Percentiles rank a stretch among this genome's conserved stretches.
Evolutionary conservation across 2,797 vertebrate species (phyloP).

Genomic region (Dicrostonyx torquatus): DNA sequence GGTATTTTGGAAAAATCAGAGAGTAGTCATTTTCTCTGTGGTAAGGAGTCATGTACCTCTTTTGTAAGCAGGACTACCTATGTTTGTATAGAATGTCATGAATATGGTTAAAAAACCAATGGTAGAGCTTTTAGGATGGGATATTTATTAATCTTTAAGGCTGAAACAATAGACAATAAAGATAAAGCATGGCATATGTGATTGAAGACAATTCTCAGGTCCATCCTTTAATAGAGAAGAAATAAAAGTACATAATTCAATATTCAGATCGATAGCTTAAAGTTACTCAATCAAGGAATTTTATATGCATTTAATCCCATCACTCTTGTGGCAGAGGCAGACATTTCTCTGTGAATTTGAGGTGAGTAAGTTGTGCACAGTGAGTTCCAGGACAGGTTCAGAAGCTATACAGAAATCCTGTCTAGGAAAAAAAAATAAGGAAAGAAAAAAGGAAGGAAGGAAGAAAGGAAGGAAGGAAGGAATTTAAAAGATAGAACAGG

Average conservation of each 20-base stretch:
- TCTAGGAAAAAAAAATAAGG: no score
- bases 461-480: not conserved
- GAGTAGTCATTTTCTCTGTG: not conserved
- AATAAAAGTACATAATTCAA: not conserved
- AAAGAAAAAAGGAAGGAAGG: no score
- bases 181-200: not conserved
- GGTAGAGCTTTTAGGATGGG: not conserved
- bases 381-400: no score
- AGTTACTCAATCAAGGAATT: not conserved
- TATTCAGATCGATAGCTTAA: not conserved
- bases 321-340: no score
- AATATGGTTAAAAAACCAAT: not conserved
- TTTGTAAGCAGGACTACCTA: not conserved
- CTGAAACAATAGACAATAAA: not conserved
- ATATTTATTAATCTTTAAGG: not conserved
- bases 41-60: not conserved
- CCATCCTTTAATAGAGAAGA: not conserved
- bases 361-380: no score
- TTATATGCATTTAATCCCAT: no score
- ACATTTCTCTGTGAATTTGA: no score
- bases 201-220: not conserved
- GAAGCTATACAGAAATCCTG: no score
- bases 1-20: not conserved
- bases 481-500: not conserved
- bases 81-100: not conserved